Base-by-base conservation (phyloP, 2,113 vertebrate species). In the Gila orcuttii region DNA sequence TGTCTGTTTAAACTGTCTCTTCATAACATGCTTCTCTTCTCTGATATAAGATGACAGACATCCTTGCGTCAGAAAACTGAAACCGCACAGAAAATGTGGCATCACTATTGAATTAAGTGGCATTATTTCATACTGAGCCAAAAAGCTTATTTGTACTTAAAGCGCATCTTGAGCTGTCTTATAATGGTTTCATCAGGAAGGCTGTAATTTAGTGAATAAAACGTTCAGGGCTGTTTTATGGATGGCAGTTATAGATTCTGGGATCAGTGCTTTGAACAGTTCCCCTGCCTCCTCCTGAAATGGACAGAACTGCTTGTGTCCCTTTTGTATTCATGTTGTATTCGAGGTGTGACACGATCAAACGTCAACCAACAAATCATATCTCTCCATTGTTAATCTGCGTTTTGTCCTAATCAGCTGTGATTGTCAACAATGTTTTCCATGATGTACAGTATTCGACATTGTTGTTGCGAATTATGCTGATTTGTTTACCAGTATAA, bases 111-210 rank as follows among this genome's bases (percentile, higher is more conserved):
- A 85, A 55, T 85, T 64, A 69, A 68, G 25, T 8, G 0, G 45
- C 79, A 82, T 69, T 59, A 47, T 74, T 81, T 82, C 71, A 60
- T 42, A 66, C 69, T 82, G 45, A 86, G 85, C 79, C 42, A 42
- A 60, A 25, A 86, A 80, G 68, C 85, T 86, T 86, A 82, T 86
- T 82, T 86, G 28, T 82, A 74, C 69, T 50, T 50, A 74, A 81
- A 82, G 45, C 71, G 15, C 69, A 62, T 81, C 68, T 74, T 74
- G 39, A 66, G 59, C 77, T 31, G 52, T 25, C 59, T 73, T 62
- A 47, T 81, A 86, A 86, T 86, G 25, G 39, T 60, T 81, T 86
- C 84, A 80, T 86, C 66, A 55, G 33, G 47, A 66, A 68, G 64
- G 33, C 23, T 55, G 55, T 68, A 25, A 45, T 85, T 85, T 69